Conservation (phyloP, 2,888 invertebrate species). For the Gymnoscelis rufifasciata region DNA sequence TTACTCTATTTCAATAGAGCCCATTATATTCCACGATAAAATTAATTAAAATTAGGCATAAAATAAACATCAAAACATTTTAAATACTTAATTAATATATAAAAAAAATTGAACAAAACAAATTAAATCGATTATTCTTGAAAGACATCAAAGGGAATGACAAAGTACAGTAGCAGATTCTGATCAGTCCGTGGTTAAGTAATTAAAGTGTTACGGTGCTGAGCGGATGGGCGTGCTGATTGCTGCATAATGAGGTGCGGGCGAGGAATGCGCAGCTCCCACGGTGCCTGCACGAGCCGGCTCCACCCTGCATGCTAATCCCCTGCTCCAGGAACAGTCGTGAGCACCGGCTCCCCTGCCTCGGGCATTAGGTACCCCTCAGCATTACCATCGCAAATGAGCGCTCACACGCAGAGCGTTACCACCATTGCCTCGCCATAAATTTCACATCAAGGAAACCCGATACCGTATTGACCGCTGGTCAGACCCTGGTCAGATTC, state of each 20-base stretch:
- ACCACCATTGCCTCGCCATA: constrained; percentile 53
- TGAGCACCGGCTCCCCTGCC: constrained; percentile 52
- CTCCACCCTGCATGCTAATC: constrained; percentile 14
- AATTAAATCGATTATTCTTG: too few relatives aligned
- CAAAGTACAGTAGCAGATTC: too few relatives aligned
- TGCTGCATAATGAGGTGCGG: not conserved
- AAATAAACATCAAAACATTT: too few relatives aligned
- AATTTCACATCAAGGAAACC: constrained; percentile 66
- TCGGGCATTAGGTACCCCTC: constrained; percentile 56
- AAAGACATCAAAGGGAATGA: too few relatives aligned
- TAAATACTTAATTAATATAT: too few relatives aligned
- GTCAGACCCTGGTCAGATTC: constrained; percentile 69
- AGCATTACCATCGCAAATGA: constrained; percentile 66
- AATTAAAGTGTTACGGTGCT: too few relatives aligned
- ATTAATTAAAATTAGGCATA: too few relatives aligned
- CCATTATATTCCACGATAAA: too few relatives aligned
- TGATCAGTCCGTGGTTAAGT: too few relatives aligned
- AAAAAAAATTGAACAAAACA: too few relatives aligned
- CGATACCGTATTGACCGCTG: constrained; percentile 68
- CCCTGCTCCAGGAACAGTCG: constrained; percentile 34
- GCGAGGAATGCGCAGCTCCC: constrained; percentile 4
- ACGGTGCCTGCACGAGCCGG: constrained; percentile 9
- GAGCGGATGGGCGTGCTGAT: too few relatives aligned
- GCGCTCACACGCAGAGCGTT: constrained; percentile 65
- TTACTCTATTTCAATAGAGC: too few relatives aligned